Conservation (phyloP, 2,888 invertebrate species). For the Drosophila paranaensis region DNA sequence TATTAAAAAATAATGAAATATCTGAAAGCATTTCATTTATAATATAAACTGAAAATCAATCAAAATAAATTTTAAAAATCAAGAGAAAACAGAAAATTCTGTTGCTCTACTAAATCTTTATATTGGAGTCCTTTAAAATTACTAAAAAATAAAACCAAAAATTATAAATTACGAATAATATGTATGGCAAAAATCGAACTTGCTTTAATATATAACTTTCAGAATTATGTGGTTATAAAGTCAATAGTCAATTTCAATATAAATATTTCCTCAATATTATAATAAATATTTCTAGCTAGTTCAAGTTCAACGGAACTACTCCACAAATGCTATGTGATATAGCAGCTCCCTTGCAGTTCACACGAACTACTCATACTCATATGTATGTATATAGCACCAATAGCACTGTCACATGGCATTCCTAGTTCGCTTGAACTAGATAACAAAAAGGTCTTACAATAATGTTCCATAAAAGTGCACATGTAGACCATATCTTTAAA, state of each 20-base stretch:
- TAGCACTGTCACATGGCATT: neutral
- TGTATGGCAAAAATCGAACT: too few relatives aligned
- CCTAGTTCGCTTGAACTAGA: neutral
- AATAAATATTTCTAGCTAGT: neutral
- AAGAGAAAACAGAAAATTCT: too few relatives aligned
- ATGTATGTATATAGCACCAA: neutral
- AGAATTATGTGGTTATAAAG: too few relatives aligned
- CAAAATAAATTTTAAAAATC: too few relatives aligned
- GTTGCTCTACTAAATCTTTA: too few relatives aligned
- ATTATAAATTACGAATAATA: too few relatives aligned
- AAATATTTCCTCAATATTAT: neutral
- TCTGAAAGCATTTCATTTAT: too few relatives aligned
- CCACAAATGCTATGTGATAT: neutral
- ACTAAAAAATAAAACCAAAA: too few relatives aligned
- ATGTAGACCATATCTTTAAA: conserved; percentile 12
- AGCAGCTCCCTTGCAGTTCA: neutral
- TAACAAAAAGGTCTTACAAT: neutral
- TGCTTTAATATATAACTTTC: too few relatives aligned
- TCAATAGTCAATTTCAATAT: neutral
- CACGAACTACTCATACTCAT: neutral
- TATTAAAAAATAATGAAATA: too few relatives aligned
- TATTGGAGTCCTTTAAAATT: too few relatives aligned
- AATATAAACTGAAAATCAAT: too few relatives aligned
- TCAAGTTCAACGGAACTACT: neutral
- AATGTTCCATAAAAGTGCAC: conserved; percentile 1